A percentile compares a stretch with the other conserved stretches of the same genome.
phyloP scores from a whole-genome alignment of 2,888 invertebrate species.

The Sarcophaga caerulescens region DNA sequence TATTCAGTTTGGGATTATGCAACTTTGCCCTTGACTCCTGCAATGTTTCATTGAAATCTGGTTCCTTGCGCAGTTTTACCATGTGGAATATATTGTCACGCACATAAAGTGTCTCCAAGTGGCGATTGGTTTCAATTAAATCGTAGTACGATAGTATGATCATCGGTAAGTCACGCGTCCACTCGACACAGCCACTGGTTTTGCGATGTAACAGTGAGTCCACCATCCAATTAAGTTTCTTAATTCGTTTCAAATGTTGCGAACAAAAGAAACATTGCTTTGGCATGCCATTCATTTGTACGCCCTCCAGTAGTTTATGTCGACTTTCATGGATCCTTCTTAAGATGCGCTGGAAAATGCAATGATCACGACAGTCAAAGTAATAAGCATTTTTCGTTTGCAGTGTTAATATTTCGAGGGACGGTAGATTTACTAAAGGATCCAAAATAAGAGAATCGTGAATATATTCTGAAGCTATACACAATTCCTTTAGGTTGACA shows the following conservation, averaged over 20 bases:
- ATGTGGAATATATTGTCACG: constrained; percentile 27
- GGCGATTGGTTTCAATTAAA: neutral
- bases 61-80: neutral
- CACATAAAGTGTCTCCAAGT: neutral
- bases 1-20: neutral
- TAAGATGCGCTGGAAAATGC: neutral
- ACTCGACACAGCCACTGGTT: constrained; percentile 27
- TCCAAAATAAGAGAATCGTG: neutral
- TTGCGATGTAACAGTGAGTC: constrained; percentile 35
- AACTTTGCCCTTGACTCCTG: neutral
- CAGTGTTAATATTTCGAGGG: constrained; percentile 23
- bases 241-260: neutral
- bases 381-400: neutral
- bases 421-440: neutral
- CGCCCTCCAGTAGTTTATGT: neutral
- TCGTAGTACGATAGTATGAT: constrained; percentile 28
- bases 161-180: constrained; percentile 4
- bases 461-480: neutral
- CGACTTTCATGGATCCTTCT: constrained; percentile 1
- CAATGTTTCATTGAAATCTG: neutral
- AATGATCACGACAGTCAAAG: constrained; percentile 8
- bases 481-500: constrained; percentile 16
- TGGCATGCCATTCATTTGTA: constrained; percentile 37
- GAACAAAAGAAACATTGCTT: constrained; percentile 9
- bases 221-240: constrained; percentile 17